Conservation (phyloP, 92 coral and sea anemone genomes). For the Zoanthus sociatus region DNA sequence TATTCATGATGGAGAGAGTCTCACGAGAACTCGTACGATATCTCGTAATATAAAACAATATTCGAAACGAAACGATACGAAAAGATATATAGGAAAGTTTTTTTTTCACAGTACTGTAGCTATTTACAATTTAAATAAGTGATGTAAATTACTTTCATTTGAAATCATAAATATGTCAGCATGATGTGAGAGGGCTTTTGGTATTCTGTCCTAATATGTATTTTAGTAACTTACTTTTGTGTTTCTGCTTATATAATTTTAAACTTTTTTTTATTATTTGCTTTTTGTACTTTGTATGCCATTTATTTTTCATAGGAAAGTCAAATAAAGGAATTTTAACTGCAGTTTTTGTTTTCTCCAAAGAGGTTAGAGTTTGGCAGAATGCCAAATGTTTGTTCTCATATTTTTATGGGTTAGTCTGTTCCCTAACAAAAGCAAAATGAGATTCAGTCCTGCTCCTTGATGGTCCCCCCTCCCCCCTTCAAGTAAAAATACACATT, state of each 20-base stretch:
- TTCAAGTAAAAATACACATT: not conserved
- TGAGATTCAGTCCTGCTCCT: not conserved
- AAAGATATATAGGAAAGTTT: too few species aligned
- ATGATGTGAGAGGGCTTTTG: not conserved
- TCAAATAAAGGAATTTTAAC: conserved; percentile 5
- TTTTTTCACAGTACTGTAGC: too few species aligned
- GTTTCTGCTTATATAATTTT: not conserved
- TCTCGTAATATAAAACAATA: too few species aligned
- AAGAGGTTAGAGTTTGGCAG: not conserved
- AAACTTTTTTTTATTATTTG: not conserved
- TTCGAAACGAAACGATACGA: too few species aligned
- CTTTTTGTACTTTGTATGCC: conserved; percentile 7
- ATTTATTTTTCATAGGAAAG: not conserved
- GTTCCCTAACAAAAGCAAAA: not conserved
- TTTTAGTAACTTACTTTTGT: conserved; percentile 2
- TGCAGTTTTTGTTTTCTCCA: conserved; percentile 4
- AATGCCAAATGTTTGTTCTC: conserved; percentile 4
- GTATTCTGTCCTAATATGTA: not conserved
- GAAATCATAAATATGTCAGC: not conserved
- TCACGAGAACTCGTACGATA: too few species aligned
- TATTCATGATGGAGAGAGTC: not conserved
- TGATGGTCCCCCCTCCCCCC: not conserved
- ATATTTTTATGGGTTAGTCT: not conserved
- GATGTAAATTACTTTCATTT: conserved; percentile 1
- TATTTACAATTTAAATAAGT: not conserved